Conservation (phyloP, 2,113 vertebrate genomes). For the Amia ocellicauda region DNA sequence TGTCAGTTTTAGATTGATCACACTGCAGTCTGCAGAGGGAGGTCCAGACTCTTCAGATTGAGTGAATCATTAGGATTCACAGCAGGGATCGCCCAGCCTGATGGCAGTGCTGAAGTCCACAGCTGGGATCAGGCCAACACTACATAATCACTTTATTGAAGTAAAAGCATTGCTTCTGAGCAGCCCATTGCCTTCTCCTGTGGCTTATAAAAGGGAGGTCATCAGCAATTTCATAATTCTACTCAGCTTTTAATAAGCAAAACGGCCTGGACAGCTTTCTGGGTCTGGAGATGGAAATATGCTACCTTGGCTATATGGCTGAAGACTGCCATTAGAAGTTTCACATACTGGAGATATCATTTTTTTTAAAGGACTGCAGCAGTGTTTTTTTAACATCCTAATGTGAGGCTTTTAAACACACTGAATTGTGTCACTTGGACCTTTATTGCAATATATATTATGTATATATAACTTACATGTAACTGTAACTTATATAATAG, state of each 20-base stretch:
- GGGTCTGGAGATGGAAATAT: background rate
- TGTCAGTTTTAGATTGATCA: too few relatives aligned
- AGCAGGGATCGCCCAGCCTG: conserved; percentile 13
- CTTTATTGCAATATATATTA: too few relatives aligned
- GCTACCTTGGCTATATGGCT: too few relatives aligned
- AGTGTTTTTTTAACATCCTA: too few relatives aligned
- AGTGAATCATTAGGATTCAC: conserved; percentile 50
- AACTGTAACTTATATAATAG: too few relatives aligned
- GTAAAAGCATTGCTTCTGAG: conserved; percentile 22
- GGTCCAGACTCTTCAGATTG: background rate
- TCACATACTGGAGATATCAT: too few relatives aligned
- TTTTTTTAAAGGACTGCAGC: too few relatives aligned
- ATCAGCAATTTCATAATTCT: conserved; percentile 37
- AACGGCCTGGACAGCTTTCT: conserved; percentile 44
- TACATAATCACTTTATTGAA: conserved; percentile 25
- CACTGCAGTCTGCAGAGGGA: too few relatives aligned
- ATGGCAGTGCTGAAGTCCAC: conserved; percentile 30
- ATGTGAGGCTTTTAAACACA: too few relatives aligned
- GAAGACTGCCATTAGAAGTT: too few relatives aligned
- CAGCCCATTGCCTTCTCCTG: background rate
- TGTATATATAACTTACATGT: too few relatives aligned
- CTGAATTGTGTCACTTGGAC: too few relatives aligned
- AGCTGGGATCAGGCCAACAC: conserved; percentile 34
- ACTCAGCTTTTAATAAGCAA: conserved; percentile 38
- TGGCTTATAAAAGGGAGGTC: conserved; percentile 23